These are phyloP conservation scores for Danio aesculapii DNA, from an alignment of 2,797 vertebrate genomes.

Conservation along the genomic window DNA sequence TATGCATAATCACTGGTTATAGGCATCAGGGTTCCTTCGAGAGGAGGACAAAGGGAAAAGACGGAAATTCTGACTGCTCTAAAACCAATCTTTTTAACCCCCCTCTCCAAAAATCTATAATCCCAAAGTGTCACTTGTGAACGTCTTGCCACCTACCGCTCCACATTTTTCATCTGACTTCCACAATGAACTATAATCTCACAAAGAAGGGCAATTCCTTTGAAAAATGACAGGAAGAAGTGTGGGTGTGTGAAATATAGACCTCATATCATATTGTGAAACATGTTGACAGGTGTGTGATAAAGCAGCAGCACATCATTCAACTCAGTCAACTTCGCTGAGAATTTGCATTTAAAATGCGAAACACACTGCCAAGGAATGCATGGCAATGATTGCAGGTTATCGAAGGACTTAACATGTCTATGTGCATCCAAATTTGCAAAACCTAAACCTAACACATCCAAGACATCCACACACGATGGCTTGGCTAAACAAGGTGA, in stretches of 20 bases:
- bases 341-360: not conserved
- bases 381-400: not conserved
- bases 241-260: constrained; percentile 51
- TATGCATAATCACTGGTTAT: constrained; percentile 59
- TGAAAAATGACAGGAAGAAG: constrained; percentile 41
- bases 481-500: no score
- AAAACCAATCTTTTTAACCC: constrained; percentile 44
- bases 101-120: constrained; percentile 46
- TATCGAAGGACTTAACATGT: not conserved
- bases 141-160: constrained; percentile 50
- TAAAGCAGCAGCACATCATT: constrained; percentile 18
- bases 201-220: constrained; percentile 21
- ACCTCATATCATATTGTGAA: constrained; percentile 36
- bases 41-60: constrained; percentile 39
- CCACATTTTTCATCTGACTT: constrained; percentile 43
- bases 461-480: no score
- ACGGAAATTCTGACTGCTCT: constrained; percentile 29
- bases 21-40: constrained; percentile 49
- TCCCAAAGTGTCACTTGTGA: constrained; percentile 39
- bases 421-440: not conserved
- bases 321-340: not conserved
- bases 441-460: not conserved
- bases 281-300: constrained; percentile 34
- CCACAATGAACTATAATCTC: constrained; percentile 49
- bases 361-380: not conserved